Conservation (phyloP, 2,113 vertebrate genomes). For the Hylia prasina region DNA sequence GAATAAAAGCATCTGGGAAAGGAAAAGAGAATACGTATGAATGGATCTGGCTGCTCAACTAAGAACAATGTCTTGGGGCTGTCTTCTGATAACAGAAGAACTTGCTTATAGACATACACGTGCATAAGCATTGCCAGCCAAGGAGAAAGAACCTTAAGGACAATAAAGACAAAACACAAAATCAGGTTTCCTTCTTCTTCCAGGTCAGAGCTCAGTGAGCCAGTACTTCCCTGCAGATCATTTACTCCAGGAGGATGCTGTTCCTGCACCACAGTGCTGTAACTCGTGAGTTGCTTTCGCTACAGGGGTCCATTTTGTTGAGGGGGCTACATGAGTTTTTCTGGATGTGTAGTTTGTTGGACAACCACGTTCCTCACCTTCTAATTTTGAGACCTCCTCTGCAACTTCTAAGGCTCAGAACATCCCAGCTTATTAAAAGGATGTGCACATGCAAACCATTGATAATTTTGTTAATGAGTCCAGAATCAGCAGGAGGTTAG, state of each 20-base stretch:
- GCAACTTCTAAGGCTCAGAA: not conserved
- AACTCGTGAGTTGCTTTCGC: not conserved
- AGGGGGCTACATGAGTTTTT: fast-evolving
- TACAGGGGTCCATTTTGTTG: not conserved
- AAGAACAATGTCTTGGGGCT: not conserved
- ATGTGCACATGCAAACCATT: not conserved
- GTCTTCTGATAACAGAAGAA: not conserved
- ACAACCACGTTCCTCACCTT: not conserved
- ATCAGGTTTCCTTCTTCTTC: not conserved
- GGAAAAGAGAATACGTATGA: not conserved
- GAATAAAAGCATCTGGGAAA: not conserved
- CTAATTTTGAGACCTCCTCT: not conserved
- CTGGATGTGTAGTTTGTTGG: not conserved
- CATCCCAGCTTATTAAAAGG: not conserved
- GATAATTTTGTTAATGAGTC: not conserved
- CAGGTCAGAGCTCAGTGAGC: not conserved
- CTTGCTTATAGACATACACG: not conserved
- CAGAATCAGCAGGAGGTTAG: not conserved
- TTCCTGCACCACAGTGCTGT: not conserved
- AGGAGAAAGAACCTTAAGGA: not conserved
- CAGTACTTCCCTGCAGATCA: not conserved
- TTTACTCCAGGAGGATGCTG: not conserved
- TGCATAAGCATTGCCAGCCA: not conserved
- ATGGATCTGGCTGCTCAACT: not conserved
- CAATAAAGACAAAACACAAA: not conserved